A percentile compares a stretch with the other conserved stretches of the same genome.
Conservation (phyloP, 1,140 invertebrate species). For the Aporrectodea caliginosa region DNA sequence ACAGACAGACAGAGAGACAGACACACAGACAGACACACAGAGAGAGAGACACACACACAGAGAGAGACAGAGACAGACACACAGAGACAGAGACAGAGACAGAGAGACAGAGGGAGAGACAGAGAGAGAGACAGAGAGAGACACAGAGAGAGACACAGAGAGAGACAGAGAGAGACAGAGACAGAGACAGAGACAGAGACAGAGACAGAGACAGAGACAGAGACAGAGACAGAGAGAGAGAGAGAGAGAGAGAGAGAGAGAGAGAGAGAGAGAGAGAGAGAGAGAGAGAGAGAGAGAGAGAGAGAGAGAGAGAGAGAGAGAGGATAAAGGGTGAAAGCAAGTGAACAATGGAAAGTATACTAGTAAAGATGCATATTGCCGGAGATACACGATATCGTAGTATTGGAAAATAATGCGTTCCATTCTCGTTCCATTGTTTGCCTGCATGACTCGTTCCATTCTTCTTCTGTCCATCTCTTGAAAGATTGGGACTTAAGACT, state of each 20-base stretch:
- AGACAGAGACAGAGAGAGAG: background rate
- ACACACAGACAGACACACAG: background rate
- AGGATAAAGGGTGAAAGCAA: background rate
- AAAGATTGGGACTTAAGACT: no score
- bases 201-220: background rate
- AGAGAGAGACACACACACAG: background rate
- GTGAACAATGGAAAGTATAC: background rate
- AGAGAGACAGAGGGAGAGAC: background rate
- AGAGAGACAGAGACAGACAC: background rate
- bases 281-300: slow-evolving; percentile 1
- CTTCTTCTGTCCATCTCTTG: no score
- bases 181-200: background rate
- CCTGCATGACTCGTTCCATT: no score
- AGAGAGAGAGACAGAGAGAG: background rate
- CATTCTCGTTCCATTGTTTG: no score
- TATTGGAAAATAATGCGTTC: no score
- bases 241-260: background rate
- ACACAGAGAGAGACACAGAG: background rate
- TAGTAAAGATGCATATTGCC: no score
- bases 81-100: background rate
- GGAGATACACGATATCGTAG: no score
- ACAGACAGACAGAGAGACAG: background rate
- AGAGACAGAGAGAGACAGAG: background rate
- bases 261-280: background rate
- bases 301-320: slow-evolving; percentile 1